Base-by-base conservation (phyloP, 2,888 invertebrate species). In the Hypomecis atomaria region DNA sequence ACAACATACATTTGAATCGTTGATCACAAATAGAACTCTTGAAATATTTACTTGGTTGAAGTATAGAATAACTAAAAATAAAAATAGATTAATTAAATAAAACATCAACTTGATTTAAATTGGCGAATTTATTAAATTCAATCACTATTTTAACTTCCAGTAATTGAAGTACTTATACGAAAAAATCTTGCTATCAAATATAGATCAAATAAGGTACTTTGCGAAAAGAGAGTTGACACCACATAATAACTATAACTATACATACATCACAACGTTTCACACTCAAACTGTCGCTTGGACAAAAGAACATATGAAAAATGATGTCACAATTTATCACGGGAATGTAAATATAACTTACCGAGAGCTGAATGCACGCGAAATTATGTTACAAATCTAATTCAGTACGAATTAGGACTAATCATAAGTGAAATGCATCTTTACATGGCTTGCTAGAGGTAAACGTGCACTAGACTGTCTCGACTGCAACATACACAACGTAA, bases 41-140 rank as follows among this genome's bases (percentile, higher is more conserved):
- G n/a, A n/a, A n/a, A n/a, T n/a, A n/a, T n/a, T n/a, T n/a, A n/a
- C n/a, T n/a, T n/a, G n/a, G n/a, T n/a, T n/a, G n/a, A n/a, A n/a
- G n/a, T n/a, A n/a, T n/a, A n/a, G n/a, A n/a, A n/a, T n/a, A n/a
- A n/a, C n/a, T n/a, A 7, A 5, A 33, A 9, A 7, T 10, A 47
- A 47, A 47, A 6, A 10, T 34, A 34, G 45, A 1, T 4, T 7
- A 11, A 13, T 13, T 7, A 83, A 89, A 87, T 85, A 78, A 90
- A 88, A 90, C 81, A 71, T 79, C 55, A 49, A 13, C 37, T 57
- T 70, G 71, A 70, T 81, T 83, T 85, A 76, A 79, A 82, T 86
- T 87, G 83, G 89, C 83, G 92, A 92, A 92, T 92, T 92, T 92
- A 92, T 92, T 92, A 89, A 91, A 90, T 92, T 92, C 92, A 90